Evolutionary conservation across 2,797 vertebrate genomes (phyloP), one percentile per base, ranked within the genome.

Genomic region (Melanotaenia nigrans): DNA sequence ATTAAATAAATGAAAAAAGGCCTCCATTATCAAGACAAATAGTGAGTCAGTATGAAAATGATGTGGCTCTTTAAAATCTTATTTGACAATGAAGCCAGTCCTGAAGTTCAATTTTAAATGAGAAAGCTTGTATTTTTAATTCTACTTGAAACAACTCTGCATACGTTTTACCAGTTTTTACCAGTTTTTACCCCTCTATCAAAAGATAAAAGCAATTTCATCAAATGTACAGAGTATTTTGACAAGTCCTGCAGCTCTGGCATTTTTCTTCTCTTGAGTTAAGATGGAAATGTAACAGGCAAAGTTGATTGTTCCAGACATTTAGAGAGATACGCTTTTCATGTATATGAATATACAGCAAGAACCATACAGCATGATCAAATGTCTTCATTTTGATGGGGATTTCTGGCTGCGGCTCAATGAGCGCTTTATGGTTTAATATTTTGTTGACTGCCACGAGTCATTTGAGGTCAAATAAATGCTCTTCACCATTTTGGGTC

Each of bases 401-500:
- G 20, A n/a, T 47, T 47, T 47, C 45, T n/a, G 45, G n/a, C 14
- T n/a, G 45, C 45, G n/a, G 20, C 45, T 62, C 13, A 38, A 32
- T 1, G 2, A n/a, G 54, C n/a, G 4, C 10, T 60, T 65, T 30
- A 36, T 9, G 45, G 25, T 16, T 22, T 1, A 40, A 56, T 5
- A 10, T 24, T 45, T 12, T 22, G 1, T 4, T 4, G 6, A 35
- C 14, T 4, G 45, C 73, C 12, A 33, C 33, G 40, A 53, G 61
- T 89, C 81, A 91, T 77, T 91, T 69, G 4, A 85, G 69, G 68
- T 89, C 85, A 25, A 87, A 89, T 60, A 86, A 32, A 13, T 71
- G 71, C 59, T 80, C 76, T 0, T 86, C 61, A 0, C 85, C 55
- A 2, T 76, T 74, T 76, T 84, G 77, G 3, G 22, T 45, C 53